These are phyloP conservation scores for Empidonax traillii DNA, from an alignment of 2,113 vertebrate species.

Conservation along the genomic window DNA sequence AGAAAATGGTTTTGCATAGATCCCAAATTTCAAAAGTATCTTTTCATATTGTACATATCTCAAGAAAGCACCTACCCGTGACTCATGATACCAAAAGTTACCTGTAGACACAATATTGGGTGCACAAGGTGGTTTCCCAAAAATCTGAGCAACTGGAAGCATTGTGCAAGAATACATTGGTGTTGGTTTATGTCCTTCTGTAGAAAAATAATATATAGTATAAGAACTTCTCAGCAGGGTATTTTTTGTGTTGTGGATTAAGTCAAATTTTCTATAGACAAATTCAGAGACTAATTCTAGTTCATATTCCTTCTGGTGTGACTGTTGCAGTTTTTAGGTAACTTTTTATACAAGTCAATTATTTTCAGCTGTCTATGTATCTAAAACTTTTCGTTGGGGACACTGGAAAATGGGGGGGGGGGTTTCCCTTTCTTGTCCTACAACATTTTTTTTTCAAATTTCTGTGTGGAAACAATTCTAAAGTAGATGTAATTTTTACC, in stretches of 20 bases:
- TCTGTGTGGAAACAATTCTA: slow-evolving; percentile 37
- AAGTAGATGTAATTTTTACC: slow-evolving; percentile 25
- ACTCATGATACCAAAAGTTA: neutral
- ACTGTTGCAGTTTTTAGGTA: neutral
- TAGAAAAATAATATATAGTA: neutral
- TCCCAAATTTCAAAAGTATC: neutral
- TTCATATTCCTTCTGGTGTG: neutral
- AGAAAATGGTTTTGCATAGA: neutral
- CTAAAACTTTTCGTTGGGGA: slow-evolving; percentile 17
- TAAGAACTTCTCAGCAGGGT: neutral
- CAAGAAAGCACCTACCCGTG: neutral
- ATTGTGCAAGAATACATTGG: neutral
- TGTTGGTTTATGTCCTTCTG: neutral
- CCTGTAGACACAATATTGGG: neutral
- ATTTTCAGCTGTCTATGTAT: neutral
- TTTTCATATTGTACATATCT: neutral
- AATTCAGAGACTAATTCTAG: neutral
- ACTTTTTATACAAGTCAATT: neutral
- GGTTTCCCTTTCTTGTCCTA: slow-evolving; percentile 53
- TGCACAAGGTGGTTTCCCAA: neutral
- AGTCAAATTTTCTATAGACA: neutral
- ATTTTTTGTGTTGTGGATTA: neutral
- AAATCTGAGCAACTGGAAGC: neutral
- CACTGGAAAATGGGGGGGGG: slow-evolving; percentile 1
- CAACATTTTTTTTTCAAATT: neutral